Conservation (phyloP, 53 echinoderm and acorn worm species). For the Mesocentrotus franciscanus region DNA sequence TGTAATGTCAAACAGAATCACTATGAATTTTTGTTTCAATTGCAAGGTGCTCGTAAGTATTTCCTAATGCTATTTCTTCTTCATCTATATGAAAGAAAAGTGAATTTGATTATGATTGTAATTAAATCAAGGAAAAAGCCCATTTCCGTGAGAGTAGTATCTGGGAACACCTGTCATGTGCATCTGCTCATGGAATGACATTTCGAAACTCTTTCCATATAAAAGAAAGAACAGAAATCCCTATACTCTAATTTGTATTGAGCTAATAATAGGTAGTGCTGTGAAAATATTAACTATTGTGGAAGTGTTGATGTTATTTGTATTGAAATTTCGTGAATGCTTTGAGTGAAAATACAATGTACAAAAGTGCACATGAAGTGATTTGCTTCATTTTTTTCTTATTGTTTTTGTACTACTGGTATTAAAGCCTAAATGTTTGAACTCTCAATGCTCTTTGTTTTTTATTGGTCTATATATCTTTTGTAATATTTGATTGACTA, state of each 20-base stretch:
- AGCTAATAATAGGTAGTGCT: conserved; percentile 6
- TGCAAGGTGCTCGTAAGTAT: background rate
- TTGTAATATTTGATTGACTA: background rate
- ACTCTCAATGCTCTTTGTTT: background rate
- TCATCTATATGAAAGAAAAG: background rate
- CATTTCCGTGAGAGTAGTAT: background rate
- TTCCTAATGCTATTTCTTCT: background rate
- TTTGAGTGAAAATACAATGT: conserved; percentile 13
- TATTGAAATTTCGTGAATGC: background rate
- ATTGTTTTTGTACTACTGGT: conserved; percentile 23
- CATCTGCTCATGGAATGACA: background rate
- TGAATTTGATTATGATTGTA: background rate
- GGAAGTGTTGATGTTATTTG: background rate
- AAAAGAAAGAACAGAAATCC: background rate
- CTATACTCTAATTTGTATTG: background rate
- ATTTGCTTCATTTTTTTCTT: background rate
- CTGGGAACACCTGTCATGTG: background rate
- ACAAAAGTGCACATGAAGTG: conserved; percentile 14
- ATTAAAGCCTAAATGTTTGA: conserved; percentile 15
- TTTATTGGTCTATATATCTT: background rate
- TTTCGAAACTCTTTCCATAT: background rate
- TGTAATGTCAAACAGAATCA: background rate
- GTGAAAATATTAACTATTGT: conserved; percentile 24
- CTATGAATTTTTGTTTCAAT: background rate
- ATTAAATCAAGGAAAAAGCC: background rate